Base-by-base conservation (phyloP, 1,140 invertebrate species). In the Anastrepha obliqua region DNA sequence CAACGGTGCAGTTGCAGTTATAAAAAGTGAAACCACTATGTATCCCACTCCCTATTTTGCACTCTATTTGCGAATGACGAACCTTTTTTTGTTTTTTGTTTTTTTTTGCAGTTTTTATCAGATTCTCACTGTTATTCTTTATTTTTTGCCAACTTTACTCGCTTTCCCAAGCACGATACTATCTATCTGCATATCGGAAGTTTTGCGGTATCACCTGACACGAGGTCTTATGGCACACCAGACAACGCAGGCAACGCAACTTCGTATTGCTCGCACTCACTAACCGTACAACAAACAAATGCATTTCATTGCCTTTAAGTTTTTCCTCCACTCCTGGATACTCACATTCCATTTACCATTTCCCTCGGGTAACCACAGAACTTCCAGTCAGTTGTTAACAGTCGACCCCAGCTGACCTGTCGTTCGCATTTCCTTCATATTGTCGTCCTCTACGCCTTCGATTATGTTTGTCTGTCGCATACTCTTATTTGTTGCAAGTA, bases 401-500 rank as follows among this genome's bases (percentile, higher is more conserved):
- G 44, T 47, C 70, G 44, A 74, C 70, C 70, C 17, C 44, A 74
- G n/a, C 44, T 74, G 44, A 74, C 70, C 70, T 74, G n/a, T 4
- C 70, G n/a, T 74, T 42, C 70, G 44, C 70, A 44, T 15, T 74
- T n/a, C 70, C 47, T 42, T 47, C 70, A 17, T n/a, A 6, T n/a
- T 74, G 1, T n/a, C 39, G 1, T 39, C 29, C 42, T 70, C 42
- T 29, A 29, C 29, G 42, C n/a, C n/a, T 74, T 47, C 44, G 13
- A 13, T n/a, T 74, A 13, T 74, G 2, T 6, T 29, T 42, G 5
- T 4, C 13, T 47, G 42, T 15, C 42, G 15, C 47, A 42, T 74
- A 42, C 70, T 44, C 70, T 74, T 47, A 74, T 74, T 74, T 44
- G 13, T 74, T 74, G 44, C 15, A 74, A 74, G 70, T 74, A 29